Percentiles rank a stretch among this genome's conserved stretches.
Evolutionary conservation across 2,888 invertebrate species (phyloP).

Genomic region (Polyommatus icarus): DNA sequence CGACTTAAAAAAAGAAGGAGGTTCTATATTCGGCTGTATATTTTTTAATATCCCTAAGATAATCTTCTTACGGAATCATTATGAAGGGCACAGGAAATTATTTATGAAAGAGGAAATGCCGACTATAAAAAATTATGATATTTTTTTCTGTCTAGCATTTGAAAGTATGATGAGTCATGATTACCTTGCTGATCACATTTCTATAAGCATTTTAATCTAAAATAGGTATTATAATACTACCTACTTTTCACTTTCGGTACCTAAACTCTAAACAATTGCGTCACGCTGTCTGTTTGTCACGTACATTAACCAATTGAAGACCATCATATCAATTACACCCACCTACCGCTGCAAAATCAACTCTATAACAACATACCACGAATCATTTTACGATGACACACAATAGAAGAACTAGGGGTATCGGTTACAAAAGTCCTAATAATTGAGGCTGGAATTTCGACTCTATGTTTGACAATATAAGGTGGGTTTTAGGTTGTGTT

Average conservation of each 20-base stretch:
- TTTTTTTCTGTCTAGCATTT: background rate
- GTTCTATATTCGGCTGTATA: no score
- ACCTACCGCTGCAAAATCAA: slow-evolving; percentile 42
- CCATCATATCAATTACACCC: slow-evolving; percentile 67
- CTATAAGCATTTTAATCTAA: background rate
- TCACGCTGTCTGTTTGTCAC: slow-evolving; percentile 32
- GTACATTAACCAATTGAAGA: slow-evolving; percentile 50
- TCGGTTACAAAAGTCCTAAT: slow-evolving; percentile 62
- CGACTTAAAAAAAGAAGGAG: no score
- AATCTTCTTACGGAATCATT: background rate
- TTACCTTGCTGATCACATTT: background rate
- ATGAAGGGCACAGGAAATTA: background rate
- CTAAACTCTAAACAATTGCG: slow-evolving; percentile 15
- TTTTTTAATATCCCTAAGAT: background rate
- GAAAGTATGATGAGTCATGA: background rate
- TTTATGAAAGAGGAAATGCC: background rate
- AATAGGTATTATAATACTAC: background rate
- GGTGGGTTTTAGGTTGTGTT: slow-evolving; percentile 45
- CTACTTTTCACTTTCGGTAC: background rate
- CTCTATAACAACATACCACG: slow-evolving; percentile 42
- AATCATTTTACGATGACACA: slow-evolving; percentile 44
- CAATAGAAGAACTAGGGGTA: slow-evolving; percentile 67
- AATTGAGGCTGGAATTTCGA: slow-evolving; percentile 43
- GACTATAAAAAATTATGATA: background rate
- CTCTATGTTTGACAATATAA: slow-evolving; percentile 39